These are phyloP conservation scores for Oncorhynchus tshawytscha DNA, from an alignment of 2,113 vertebrate species.

Conservation along the genomic window DNA sequence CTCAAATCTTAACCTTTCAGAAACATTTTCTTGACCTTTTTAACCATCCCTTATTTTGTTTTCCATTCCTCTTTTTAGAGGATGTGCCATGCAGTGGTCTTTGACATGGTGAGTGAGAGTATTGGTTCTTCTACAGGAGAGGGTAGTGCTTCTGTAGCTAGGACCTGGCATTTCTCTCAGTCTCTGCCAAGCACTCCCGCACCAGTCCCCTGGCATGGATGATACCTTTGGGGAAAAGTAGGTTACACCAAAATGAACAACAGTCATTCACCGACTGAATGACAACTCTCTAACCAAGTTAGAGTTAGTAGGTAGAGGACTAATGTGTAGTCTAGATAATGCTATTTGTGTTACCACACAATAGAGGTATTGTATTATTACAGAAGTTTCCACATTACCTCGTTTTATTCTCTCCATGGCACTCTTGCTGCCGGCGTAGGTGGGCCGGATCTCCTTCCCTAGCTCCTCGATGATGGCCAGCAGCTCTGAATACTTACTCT, in stretches of 20 bases:
- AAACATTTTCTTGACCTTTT: neutral
- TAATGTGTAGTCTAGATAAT: too few relatives aligned
- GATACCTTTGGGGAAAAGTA: constrained; percentile 78
- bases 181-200: constrained; percentile 95
- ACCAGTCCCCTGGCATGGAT: constrained; percentile 96
- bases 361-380: too few relatives aligned
- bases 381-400: constrained; percentile 67
- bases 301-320: too few relatives aligned
- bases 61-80: constrained; percentile 42
- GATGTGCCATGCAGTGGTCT: constrained; percentile 59
- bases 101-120: constrained; percentile 66
- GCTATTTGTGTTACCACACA: too few relatives aligned
- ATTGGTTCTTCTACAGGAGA: constrained; percentile 50
- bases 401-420: constrained; percentile 98
- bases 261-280: neutral
- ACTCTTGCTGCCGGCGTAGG: constrained; percentile 96
- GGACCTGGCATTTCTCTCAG: constrained; percentile 93
- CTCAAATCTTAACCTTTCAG: constrained; percentile 9
- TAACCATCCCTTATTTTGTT: neutral
- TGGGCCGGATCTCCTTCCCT: constrained; percentile 97
- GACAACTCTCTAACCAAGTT: neutral
- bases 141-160: constrained; percentile 67
- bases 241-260: neutral
- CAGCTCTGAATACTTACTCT: constrained; percentile 98
- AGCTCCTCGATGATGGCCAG: constrained; percentile 97